These are phyloP conservation scores for Aldrovandia affinis DNA, from an alignment of 2,797 vertebrate species.

Conservation along the genomic window DNA sequence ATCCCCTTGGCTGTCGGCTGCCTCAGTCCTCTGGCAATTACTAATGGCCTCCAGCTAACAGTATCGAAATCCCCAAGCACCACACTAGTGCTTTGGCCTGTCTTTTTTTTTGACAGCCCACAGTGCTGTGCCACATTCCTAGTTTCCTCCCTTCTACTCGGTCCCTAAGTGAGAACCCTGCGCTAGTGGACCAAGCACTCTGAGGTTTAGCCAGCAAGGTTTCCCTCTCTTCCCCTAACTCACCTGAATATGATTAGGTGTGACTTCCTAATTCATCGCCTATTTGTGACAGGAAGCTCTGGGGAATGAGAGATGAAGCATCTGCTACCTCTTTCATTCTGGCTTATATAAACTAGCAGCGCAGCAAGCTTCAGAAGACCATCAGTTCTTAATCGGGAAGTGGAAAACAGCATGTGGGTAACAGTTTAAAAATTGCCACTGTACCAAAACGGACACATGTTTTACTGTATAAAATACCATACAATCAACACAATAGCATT, in stretches of 20 bases:
- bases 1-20: slow-evolving; percentile 24
- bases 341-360: neutral
- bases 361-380: neutral
- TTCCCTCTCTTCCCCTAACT: neutral
- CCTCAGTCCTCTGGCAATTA: slow-evolving; percentile 23
- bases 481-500: neutral
- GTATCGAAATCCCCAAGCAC: slow-evolving; percentile 17
- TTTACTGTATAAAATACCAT: neutral
- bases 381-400: neutral
- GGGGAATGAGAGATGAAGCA: neutral
- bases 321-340: no score
- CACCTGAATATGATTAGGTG: slow-evolving; percentile 10
- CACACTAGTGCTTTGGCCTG: neutral
- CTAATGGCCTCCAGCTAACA: slow-evolving; percentile 32
- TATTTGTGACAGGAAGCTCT: neutral
- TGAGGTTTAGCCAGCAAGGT: neutral
- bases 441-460: neutral
- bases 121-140: neutral
- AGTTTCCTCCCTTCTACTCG: neutral
- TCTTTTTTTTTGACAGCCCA: slow-evolving; percentile 14
- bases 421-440: neutral
- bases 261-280: neutral
- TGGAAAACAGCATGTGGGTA: neutral
- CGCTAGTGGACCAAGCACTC: neutral
- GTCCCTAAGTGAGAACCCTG: neutral